Conservation (phyloP, 2,113 vertebrate genomes). For the Notothenia coriiceps region DNA sequence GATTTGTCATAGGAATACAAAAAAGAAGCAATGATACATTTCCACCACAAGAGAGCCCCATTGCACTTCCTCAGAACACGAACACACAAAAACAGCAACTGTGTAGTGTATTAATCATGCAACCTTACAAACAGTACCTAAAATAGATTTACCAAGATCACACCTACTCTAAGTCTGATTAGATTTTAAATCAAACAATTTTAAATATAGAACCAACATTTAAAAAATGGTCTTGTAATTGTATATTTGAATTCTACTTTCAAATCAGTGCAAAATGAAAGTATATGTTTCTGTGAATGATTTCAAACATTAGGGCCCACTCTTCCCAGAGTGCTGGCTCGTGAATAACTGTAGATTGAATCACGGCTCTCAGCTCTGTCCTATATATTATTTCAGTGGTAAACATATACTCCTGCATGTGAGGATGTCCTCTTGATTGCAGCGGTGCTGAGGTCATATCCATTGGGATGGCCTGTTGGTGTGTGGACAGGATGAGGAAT, state of each 20-base stretch:
- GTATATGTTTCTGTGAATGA: not conserved
- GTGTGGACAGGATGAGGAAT: slow-evolving; percentile 81
- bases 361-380: not conserved
- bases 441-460: slow-evolving; percentile 84
- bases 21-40: slow-evolving; percentile 27
- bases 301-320: not conserved
- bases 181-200: no score
- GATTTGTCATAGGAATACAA: not conserved
- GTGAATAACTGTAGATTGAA: slow-evolving; percentile 8
- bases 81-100: not conserved
- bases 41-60: slow-evolving; percentile 73
- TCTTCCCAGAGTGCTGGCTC: slow-evolving; percentile 5
- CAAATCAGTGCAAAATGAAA: not conserved
- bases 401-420: slow-evolving; percentile 45
- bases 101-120: not conserved
- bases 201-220: no score
- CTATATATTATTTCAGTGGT: slow-evolving; percentile 41
- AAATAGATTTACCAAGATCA: not conserved
- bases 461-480: slow-evolving; percentile 71
- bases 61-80: slow-evolving; percentile 54
- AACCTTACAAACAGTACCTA: not conserved
- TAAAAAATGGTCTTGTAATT: not conserved
- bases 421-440: slow-evolving; percentile 49
- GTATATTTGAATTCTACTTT: not conserved
- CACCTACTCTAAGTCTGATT: no score